Conservation (phyloP, 2,797 vertebrate genomes). For the Ciconia nigra region DNA sequence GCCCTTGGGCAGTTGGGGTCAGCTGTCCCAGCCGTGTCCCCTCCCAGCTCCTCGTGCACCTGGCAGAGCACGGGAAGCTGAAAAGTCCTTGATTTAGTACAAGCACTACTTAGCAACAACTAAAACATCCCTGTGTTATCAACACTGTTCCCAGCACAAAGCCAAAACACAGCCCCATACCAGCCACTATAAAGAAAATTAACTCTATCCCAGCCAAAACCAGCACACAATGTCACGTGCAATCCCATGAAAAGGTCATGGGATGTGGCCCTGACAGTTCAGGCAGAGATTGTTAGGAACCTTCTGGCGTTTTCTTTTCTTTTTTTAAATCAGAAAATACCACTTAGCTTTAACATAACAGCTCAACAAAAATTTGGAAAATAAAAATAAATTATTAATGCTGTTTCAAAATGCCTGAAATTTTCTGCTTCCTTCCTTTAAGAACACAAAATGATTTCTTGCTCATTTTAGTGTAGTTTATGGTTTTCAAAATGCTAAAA, state of each 20-base stretch:
- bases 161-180: no score
- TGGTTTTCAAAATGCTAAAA: neutral
- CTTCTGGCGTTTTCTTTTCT: neutral
- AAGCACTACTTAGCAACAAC: no score
- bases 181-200: no score
- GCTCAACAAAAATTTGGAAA: neutral
- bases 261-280: neutral
- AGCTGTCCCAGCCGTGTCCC: no score
- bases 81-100: no score
- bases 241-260: neutral
- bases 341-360: neutral
- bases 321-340: neutral
- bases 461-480: neutral
- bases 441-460: neutral
- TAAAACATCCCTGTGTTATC: no score
- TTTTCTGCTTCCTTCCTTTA: neutral
- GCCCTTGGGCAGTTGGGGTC: no score
- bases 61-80: no score
- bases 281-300: neutral
- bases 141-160: no score
- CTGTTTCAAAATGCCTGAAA: neutral
- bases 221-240: neutral
- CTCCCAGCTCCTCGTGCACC: no score
- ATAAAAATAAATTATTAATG: neutral
- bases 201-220: no score